Evolutionary conservation across 1,140 invertebrate genomes (phyloP), one percentile per base, ranked within the genome.

Genomic region (Vollenhovia emeryi): DNA sequence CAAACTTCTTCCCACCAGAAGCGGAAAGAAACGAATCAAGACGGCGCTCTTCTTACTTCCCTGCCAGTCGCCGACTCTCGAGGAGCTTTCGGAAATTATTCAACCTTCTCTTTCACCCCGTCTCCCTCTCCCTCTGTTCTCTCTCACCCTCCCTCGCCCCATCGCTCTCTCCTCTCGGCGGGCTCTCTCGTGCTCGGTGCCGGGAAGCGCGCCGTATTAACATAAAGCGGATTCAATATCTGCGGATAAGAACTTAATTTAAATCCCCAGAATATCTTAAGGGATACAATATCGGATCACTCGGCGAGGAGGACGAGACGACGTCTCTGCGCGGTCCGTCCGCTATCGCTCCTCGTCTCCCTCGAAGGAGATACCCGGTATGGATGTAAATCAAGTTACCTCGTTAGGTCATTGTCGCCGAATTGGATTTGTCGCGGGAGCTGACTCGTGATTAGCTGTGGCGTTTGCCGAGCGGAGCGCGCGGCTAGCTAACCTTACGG

Each of bases 191-290:
- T 45, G 30, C 73, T 85, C 66, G 62, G 57, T 68, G 84, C 71
- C 36, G 64, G 75, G 74, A 86, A 91, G 86, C 86, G 86, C 52
- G 60, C 82, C 85, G 60, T 71, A 92, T 93, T 93, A 93, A 92
- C 91, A 93, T 94, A 93, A 93, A 93, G 87, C 90, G 86, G 91
- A 93, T 91, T 93, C 91, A 92, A 92, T 93, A 92, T 93, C 90
- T 84, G 45, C 64, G 90, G 88, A 87, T 90, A 89, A 90, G 88
- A 91, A 91, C 89, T 92, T 93, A 92, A 92, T 92, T 92, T 87
- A 91, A 91, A 92, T 91, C 85, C 79, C 50, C 62, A 80, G 85
- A 92, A 92, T 91, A 89, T 89, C 86, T 90, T 91, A 85, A 57
- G 85, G 85, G 74, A 89, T 85, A 90, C 80, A 90, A 89, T 89